Evolutionary conservation across 2,797 vertebrate species (phyloP).

Genomic region (Acipenser transmontanus): DNA sequence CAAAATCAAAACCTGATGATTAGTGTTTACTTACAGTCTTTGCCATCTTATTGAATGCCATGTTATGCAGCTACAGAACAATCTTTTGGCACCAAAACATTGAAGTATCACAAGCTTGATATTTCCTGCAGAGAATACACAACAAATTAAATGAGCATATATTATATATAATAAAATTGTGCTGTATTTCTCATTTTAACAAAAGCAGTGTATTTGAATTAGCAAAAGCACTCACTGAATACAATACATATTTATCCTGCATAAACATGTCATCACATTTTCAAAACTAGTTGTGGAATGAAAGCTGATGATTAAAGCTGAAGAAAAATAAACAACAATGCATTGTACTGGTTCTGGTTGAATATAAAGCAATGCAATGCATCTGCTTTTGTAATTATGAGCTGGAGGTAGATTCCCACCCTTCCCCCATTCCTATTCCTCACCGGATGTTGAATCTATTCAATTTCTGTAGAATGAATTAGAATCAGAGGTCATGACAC

Average conservation of each 20-base stretch:
- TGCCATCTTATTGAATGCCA: constrained; percentile 29
- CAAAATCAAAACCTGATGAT: too few relatives aligned
- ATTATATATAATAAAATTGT: not conserved
- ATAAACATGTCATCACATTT: too few relatives aligned
- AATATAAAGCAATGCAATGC: not conserved
- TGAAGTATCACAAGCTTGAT: constrained; percentile 8
- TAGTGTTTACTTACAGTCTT: constrained; percentile 27
- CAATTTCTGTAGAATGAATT: too few relatives aligned
- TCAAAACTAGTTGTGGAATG: not conserved
- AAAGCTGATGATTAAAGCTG: not conserved
- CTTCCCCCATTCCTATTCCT: not conserved
- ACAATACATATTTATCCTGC: too few relatives aligned
- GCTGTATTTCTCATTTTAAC: too few relatives aligned
- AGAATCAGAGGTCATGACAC: too few relatives aligned
- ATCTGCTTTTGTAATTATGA: not conserved
- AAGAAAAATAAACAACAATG: not conserved
- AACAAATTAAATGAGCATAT: constrained; percentile 11
- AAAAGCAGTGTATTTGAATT: too few relatives aligned
- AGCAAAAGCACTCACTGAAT: too few relatives aligned
- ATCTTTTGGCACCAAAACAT: constrained; percentile 7
- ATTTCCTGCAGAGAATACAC: constrained; percentile 15
- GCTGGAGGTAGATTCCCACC: not conserved
- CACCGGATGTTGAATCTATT: too few relatives aligned
- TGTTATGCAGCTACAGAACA: constrained; percentile 2
- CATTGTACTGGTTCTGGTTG: not conserved